Base-by-base conservation (phyloP, 2,888 invertebrate species). In the Drosophila testacea region DNA sequence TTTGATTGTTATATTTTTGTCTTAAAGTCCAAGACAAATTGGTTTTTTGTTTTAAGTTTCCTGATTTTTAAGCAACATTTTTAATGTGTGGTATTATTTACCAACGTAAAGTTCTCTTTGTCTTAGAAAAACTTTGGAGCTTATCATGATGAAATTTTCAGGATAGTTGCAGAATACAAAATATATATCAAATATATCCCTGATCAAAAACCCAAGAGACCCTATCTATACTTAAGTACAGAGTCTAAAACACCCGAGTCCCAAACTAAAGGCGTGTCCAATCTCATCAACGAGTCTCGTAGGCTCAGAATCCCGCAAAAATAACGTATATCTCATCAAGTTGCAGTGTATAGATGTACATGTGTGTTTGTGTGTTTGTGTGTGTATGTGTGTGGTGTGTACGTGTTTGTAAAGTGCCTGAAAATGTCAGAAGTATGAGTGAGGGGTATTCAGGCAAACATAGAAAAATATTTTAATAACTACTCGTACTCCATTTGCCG, bases 401-500 rank as follows among this genome's bases (percentile, higher is more conserved):
- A 44, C 42, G 42, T 22, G 22, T 22, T 22, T 22, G 22, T 22
- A 22, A 47, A 62, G 52, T 65, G 75, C 69, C 75, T 79, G 79
- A 74, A 84, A 82, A 82, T 84, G 78, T 63, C 84, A 77, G 63
- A 70, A 59, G 28, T 4, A 7, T 27, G 56, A 6, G 11, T 2
- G 30, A 16, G 11, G 6, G 16, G 13, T n/a, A 22, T 16, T 16
- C 69, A 56, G 73, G 69, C 59, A 61, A 64, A 81, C 67, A 79
- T 81, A 76, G 66, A 69, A 82, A 85, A 83, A 78, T 83, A 85
- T 83, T 83, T 85, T 85, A 83, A 83, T 83, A 85, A 83, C 83
- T 68, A 71, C 70, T 77, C 69, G 83, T 69, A 62, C 68, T 78
- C 78, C 76, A 62, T 76, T 76, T 69, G 55, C 64, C 60, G 55